phyloP scores from a whole-genome alignment of 2,797 vertebrate species.

The Semaprochilodus insignis region DNA sequence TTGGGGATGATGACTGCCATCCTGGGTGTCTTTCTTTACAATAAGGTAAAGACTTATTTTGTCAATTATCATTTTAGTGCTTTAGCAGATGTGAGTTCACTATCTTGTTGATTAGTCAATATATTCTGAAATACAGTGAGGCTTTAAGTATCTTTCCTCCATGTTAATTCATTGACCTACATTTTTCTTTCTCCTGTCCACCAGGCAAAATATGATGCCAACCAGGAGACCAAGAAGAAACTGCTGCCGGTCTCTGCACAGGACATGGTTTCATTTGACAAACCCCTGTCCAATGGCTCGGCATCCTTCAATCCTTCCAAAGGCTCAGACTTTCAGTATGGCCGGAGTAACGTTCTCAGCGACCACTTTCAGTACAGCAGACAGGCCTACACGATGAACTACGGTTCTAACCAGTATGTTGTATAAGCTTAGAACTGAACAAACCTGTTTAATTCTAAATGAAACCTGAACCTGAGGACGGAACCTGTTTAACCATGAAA shows the following conservation, averaged over 20 bases:
- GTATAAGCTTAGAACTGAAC: constrained; percentile 76
- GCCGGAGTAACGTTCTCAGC: constrained; percentile 80
- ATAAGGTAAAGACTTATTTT: constrained; percentile 82
- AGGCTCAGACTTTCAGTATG: constrained; percentile 83
- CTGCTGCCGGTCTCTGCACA: constrained; percentile 84
- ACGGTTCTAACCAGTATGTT: constrained; percentile 87
- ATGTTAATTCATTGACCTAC: neutral
- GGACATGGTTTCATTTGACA: constrained; percentile 85
- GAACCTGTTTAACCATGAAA: constrained; percentile 47
- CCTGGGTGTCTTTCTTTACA: constrained; percentile 95
- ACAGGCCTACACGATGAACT: constrained; percentile 81
- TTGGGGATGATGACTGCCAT: constrained; percentile 98
- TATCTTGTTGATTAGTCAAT: neutral
- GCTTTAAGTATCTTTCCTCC: neutral
- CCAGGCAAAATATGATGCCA: constrained; percentile 94
- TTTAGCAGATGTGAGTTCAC: neutral
- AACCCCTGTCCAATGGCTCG: constrained; percentile 86
- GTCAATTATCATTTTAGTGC: neutral
- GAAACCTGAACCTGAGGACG: neutral
- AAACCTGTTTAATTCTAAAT: constrained; percentile 11
- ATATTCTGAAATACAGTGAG: neutral
- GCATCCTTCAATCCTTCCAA: constrained; percentile 73
- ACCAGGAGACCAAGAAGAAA: constrained; percentile 88
- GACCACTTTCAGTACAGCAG: constrained; percentile 93
- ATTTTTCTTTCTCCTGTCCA: constrained; percentile 39